phyloP scores from a whole-genome alignment of 1,140 invertebrate genomes.

The Cherax quadricarinatus region DNA sequence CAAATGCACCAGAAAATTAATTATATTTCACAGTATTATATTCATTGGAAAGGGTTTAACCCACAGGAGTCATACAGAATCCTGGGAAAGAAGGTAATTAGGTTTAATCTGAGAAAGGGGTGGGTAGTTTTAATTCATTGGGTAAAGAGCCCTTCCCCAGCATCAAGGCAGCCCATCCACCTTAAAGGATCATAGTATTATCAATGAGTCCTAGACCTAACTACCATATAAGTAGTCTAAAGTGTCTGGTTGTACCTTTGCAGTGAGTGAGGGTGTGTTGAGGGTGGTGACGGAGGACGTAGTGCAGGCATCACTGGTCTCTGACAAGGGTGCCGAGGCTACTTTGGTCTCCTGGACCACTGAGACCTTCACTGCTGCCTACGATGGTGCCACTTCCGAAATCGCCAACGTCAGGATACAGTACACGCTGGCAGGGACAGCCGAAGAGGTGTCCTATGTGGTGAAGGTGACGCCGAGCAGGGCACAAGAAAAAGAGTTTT shows the following conservation, averaged over 20 bases:
- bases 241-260: neutral
- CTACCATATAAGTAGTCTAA: neutral
- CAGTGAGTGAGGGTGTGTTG: neutral
- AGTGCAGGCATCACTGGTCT: neutral
- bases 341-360: constrained; percentile 11
- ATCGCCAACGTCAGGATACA: constrained; percentile 22
- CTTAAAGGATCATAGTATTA: neutral
- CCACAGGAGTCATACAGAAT: too few relatives aligned
- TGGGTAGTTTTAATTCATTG: neutral
- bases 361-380: constrained; percentile 7
- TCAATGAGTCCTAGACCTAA: neutral
- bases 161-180: neutral
- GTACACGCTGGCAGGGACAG: constrained; percentile 10
- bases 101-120: neutral
- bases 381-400: constrained; percentile 29
- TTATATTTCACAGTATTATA: too few relatives aligned
- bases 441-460: constrained; percentile 2
- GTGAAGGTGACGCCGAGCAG: neutral
- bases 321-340: constrained; percentile 18
- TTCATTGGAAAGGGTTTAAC: too few relatives aligned
- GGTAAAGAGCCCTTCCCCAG: neutral
- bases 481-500: neutral
- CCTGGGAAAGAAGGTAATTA: neutral
- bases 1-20: too few relatives aligned
- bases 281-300: neutral